Evolutionary conservation across 2,888 invertebrate genomes (phyloP).

Genomic region (Drosophila sordidapex): DNA sequence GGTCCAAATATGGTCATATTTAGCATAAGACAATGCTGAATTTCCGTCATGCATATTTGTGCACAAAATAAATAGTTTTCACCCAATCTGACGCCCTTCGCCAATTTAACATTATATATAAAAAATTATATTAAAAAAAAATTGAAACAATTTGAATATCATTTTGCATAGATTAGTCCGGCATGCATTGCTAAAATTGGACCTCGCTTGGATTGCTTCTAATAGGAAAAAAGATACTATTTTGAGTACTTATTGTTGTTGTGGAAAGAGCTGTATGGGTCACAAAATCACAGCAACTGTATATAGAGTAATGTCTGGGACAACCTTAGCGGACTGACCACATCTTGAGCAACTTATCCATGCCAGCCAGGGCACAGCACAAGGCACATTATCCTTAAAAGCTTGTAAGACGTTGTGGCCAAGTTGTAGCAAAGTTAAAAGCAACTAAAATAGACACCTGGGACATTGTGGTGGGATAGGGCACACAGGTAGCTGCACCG

Average conservation of each 20-base stretch:
- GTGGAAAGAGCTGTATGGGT: neutral
- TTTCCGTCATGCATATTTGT: neutral
- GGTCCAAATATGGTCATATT: neutral
- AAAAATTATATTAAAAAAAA: too few species aligned
- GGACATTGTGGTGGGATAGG: conserved; percentile 43
- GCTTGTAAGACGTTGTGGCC: conserved; percentile 69
- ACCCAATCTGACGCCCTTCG: neutral
- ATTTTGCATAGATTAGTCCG: too few species aligned
- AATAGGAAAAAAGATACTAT: neutral
- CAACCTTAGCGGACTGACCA: conserved; percentile 20
- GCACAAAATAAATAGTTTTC: neutral
- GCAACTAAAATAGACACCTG: conserved; percentile 80
- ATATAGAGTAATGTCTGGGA: neutral
- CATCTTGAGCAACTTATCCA: conserved; percentile 19
- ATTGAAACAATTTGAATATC: too few species aligned
- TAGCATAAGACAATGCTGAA: neutral
- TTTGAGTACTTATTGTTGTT: neutral
- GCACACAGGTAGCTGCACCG: conserved; percentile 21
- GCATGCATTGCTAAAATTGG: too few species aligned
- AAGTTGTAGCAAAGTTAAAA: conserved; percentile 68
- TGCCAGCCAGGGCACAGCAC: conserved; percentile 10
- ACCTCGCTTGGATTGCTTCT: neutral
- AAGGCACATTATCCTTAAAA: conserved; percentile 63
- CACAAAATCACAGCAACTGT: conserved; percentile 33
- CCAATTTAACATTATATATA: neutral